Base-by-base conservation (phyloP, 2,888 invertebrate species). In the Epinotia bilunana region DNA sequence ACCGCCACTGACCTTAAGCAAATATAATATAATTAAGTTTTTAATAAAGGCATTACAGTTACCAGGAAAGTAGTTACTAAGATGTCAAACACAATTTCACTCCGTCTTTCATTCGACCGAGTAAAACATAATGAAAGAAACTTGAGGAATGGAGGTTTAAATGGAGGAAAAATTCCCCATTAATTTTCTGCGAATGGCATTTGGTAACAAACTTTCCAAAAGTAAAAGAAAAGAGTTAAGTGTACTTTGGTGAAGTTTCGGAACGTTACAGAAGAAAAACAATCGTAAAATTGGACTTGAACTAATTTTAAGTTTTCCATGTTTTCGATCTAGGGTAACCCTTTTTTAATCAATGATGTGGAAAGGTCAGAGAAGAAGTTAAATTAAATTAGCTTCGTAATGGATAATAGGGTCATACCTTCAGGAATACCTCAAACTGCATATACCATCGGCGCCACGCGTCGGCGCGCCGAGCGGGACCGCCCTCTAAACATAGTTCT, bases 121-220 rank as follows among this genome's bases (percentile, higher is more conserved):
- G 69, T 62, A 53, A 74, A 70, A 60, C 23, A 64, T 80, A 81
- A 81, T 80, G 77, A 80, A 83, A 82, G 79, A 80, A 83, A 79
- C 82, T 84, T 84, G 84, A 87, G 83, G 86, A 88, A 86, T 86
- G 83, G 84, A 78, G 73, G 80, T 80, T 80, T 72, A 74, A 72
- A 72, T 74, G 71, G 58, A 43, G 72, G 77, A 43, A 77, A 80
- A 74, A 77, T 84, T 82, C 73, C 76, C 86, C 90, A 91, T 91
- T 90, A 89, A 90, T 90, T 91, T 86, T 86, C 89, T 91, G 91
- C 82, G 82, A 90, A 88, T 86, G 91, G 88, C 91, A 83, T 88
- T 88, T 84, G 84, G 84, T 84, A 83, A 83, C 80, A 80, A 82
- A 81, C 79, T 83, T 88, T 87, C 79, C 62, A 71, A 70, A 83